Conservation (phyloP, 1,140 invertebrate species). For the Choristoneura fumiferana region DNA sequence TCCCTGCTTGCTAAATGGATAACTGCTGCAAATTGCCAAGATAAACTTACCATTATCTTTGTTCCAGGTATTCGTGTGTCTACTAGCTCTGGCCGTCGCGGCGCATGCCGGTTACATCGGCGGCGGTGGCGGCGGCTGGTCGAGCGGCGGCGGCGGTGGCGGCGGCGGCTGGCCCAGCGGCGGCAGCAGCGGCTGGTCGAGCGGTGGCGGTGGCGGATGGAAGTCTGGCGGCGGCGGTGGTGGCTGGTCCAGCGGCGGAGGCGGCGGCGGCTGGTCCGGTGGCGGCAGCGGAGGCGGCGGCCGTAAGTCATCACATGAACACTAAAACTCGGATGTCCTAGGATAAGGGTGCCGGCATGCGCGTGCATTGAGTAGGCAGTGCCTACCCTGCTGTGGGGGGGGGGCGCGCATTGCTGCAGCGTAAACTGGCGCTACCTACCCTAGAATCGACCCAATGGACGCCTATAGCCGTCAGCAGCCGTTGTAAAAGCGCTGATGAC, state of each 20-base stretch:
- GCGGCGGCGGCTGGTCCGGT: conserved; percentile 33
- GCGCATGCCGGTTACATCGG: conserved; percentile 56
- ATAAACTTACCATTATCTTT: neutral
- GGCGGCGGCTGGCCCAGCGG: conserved; percentile 40
- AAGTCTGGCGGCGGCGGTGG: conserved; percentile 36
- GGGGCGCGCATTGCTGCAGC: no score
- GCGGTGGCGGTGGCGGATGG: conserved; percentile 44
- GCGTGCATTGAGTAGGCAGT: neutral
- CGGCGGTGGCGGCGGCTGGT: conserved; percentile 23
- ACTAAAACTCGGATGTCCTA: neutral
- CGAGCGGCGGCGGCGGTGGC: conserved; percentile 27
- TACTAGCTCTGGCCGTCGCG: conserved; percentile 52
- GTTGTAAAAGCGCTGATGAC: no score
- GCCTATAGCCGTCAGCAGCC: no score
- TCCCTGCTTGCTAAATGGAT: no score
- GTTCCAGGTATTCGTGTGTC: conserved; percentile 66
- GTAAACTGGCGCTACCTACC: no score
- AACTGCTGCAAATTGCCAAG: no score
- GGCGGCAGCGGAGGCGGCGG: conserved; percentile 20
- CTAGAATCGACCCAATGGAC: no score
- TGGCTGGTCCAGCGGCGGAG: conserved; percentile 37
- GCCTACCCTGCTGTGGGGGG: no score
- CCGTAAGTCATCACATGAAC: conserved; percentile 6
- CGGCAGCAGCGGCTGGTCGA: conserved; percentile 42
- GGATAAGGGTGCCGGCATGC: neutral